Base-by-base conservation (phyloP, 2,797 vertebrate species). In the Pampus argenteus region DNA sequence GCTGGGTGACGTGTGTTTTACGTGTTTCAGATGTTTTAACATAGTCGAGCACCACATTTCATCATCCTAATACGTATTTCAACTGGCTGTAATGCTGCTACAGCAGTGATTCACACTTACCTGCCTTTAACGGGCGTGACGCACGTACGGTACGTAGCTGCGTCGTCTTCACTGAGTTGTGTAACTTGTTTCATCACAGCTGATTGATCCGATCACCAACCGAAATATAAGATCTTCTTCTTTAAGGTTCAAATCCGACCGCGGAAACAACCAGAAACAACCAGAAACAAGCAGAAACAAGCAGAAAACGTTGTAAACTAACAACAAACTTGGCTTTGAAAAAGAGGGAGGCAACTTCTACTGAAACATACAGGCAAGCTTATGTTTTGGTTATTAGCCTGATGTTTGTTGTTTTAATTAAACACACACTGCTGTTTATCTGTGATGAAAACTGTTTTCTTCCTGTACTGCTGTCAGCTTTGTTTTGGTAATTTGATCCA, bases 111-210 rank as follows among this genome's bases (percentile, higher is more conserved):
- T 20, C 8, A 0, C 17, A 26, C 61, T 66, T 20, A 64, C 68
- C 65, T 52, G 59, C 18, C 40, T 51, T 1, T 15, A 28, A 11
- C 51, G 79, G 81, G 79, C 67, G 79, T 68, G 71, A 23, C 74
- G 20, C 36, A 11, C 5, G 20, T 9, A 11, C 31, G 18, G 20
- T 9, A 11, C 31, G 18, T 0, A 2, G 1, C 2, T 6, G 14
- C 9, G 17, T 25, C 22, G 11, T 40, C 42, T n/a, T n/a, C n/a
- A n/a, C n/a, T 0, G 17, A 3, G 58, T 67, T 65, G 11, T 34
- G 28, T 48, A 66, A 61, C 9, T 0, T 4, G 15, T 23, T 48
- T 9, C 11, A 36, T 60, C 9, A n/a, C 45, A 13, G 0, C 20
- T 17, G 52, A 64, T 14, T 66, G 18, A 26, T 1, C 44, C 49